These are phyloP conservation scores for Lamproptera curius DNA, from an alignment of 2,888 invertebrate species.

Conservation along the genomic window DNA sequence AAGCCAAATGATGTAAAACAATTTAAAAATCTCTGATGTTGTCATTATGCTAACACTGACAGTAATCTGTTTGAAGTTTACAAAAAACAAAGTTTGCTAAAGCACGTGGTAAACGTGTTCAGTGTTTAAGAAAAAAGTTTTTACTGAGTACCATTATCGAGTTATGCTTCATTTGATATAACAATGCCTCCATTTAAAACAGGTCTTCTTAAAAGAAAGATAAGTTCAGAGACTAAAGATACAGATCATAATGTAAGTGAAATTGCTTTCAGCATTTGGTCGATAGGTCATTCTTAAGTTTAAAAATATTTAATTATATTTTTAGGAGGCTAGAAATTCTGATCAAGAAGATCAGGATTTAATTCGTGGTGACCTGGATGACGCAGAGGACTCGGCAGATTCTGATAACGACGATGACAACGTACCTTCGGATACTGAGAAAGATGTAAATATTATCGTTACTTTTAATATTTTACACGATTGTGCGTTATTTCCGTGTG, in stretches of 20 bases:
- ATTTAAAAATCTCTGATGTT: too few species aligned
- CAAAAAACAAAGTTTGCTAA: too few species aligned
- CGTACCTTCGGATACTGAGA: conserved; percentile 58
- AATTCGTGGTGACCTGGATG: conserved; percentile 43
- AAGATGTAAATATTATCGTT: conserved; percentile 71
- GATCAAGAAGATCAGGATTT: conserved; percentile 39
- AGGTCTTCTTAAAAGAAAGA: conserved; percentile 61
- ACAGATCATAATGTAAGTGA: conserved; percentile 37
- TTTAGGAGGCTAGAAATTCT: conserved; percentile 30
- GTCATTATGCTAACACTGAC: neutral
- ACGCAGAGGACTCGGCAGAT: conserved; percentile 51
- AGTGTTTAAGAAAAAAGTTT: too few species aligned
- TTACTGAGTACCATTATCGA: neutral
- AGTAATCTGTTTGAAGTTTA: neutral
- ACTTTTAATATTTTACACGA: too few species aligned
- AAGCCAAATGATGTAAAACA: too few species aligned
- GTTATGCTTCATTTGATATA: conserved; percentile 3
- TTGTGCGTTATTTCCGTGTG: too few species aligned
- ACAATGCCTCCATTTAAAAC: conserved; percentile 64
- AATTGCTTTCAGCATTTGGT: neutral
- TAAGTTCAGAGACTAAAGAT: conserved; percentile 31
- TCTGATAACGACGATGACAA: conserved; percentile 63
- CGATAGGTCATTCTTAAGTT: neutral
- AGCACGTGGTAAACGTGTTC: neutral
- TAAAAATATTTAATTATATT: conserved; percentile 5